A percentile compares a stretch with the other conserved stretches of the same genome.
These are phyloP conservation scores for cat (Felis catus) DNA, from an alignment of 2,113 vertebrate genomes.

Conservation along the genomic window DNA sequence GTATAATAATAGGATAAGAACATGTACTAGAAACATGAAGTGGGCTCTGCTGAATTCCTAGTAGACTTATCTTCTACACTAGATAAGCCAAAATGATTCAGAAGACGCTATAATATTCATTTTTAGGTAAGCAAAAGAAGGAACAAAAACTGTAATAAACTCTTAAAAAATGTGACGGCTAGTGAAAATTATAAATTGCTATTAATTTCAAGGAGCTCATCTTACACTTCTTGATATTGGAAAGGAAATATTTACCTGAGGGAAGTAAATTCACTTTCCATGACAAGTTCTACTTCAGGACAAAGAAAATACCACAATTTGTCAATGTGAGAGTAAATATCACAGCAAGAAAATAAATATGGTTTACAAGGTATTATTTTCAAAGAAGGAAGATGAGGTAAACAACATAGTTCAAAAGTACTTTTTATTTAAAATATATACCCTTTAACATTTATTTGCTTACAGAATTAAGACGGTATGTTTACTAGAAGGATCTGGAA, in stretches of 20 bases:
- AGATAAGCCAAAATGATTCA: not conserved
- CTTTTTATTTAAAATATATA: not conserved
- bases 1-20: not conserved
- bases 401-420: not conserved
- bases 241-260: slow-evolving; percentile 35
- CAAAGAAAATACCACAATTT: slow-evolving; percentile 33
- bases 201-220: slow-evolving; percentile 30
- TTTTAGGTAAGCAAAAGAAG: not conserved
- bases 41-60: not conserved
- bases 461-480: not conserved
- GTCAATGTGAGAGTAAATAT: not conserved
- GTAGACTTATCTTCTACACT: not conserved
- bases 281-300: not conserved
- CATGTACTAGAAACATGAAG: not conserved
- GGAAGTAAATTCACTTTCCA: slow-evolving; percentile 1
- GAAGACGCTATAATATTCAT: not conserved
- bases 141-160: not conserved
- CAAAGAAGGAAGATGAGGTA: not conserved
- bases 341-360: not conserved
- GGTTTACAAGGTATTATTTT: not conserved
- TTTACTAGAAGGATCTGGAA: not conserved
- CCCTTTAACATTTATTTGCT: not conserved
- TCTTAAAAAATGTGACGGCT: not conserved
- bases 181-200: not conserved
- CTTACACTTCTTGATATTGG: not conserved